Conservation (phyloP, 2,888 invertebrate species). For the Melieria omissa region DNA sequence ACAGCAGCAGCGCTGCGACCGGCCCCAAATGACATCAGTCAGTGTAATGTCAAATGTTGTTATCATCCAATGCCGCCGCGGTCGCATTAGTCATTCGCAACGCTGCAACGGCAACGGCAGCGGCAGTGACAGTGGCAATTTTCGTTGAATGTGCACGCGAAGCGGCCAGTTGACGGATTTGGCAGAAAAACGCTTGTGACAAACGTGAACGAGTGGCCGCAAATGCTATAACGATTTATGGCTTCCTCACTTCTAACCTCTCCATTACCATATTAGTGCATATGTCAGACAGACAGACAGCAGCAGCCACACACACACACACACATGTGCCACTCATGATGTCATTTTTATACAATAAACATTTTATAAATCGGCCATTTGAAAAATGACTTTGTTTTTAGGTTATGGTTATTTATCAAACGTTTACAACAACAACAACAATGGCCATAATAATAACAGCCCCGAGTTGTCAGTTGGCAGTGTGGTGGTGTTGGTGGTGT, state of each 20-base stretch:
- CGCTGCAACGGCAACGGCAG: too few species aligned
- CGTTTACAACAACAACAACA: conserved; percentile 20
- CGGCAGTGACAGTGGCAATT: too few species aligned
- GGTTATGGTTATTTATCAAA: conserved; percentile 37
- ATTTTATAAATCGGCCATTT: conserved; percentile 8
- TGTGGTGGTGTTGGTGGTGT: conserved; percentile 22
- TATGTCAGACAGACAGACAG: background rate
- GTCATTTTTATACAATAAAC: conserved; percentile 25
- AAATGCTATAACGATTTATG: conserved; percentile 25
- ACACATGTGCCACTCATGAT: conserved; percentile 8
- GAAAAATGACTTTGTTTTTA: conserved; percentile 29
- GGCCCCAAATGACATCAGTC: too few species aligned
- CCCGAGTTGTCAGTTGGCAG: conserved; percentile 10
- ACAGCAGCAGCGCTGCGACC: too few species aligned
- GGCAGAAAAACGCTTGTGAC: conserved; percentile 30
- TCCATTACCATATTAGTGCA: conserved; percentile 16
- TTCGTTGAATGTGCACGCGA: too few species aligned
- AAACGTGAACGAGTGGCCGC: conserved; percentile 9
- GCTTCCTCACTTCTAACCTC: conserved; percentile 5
- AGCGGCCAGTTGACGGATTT: conserved; percentile 30
- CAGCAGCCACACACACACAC: background rate
- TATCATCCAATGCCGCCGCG: too few species aligned
- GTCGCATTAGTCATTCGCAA: too few species aligned
- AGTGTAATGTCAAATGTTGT: too few species aligned
- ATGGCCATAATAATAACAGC: background rate